Evolutionary conservation across 2,888 invertebrate species (phyloP).

Genomic region (Nemoura dubitans): DNA sequence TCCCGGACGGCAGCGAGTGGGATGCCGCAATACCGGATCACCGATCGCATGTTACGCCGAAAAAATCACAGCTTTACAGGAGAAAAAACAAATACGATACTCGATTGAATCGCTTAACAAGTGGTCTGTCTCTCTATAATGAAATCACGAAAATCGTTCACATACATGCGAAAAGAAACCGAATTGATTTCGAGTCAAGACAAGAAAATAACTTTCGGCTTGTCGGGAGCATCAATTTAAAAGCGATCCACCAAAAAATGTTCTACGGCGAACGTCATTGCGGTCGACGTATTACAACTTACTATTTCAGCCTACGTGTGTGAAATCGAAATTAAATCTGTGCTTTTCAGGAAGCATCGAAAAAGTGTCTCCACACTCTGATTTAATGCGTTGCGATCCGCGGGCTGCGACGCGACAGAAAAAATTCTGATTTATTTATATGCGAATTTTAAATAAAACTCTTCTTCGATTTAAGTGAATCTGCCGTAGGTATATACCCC

Average conservation of each 20-base stretch:
- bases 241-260: slow-evolving; percentile 32
- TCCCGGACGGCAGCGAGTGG: neutral
- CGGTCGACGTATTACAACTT: slow-evolving; percentile 23
- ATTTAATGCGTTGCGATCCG: neutral
- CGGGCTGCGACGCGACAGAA: neutral
- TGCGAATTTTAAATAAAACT: neutral
- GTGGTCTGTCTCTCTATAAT: slow-evolving; percentile 1
- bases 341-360: neutral
- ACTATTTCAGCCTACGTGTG: slow-evolving; percentile 28
- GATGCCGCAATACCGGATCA: neutral
- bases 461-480: neutral
- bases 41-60: neutral
- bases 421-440: neutral
- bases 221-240: neutral
- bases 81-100: neutral
- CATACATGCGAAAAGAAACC: neutral
- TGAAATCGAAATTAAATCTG: slow-evolving; percentile 20
- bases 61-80: neutral
- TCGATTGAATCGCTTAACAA: neutral
- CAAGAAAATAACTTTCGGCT: slow-evolving; percentile 27
- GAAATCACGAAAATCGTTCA: neutral
- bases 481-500: neutral
- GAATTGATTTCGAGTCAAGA: slow-evolving; percentile 28
- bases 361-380: neutral
- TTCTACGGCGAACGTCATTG: slow-evolving; percentile 16